Percentiles rank a stretch among this genome's conserved stretches.
These are phyloP conservation scores for Carassius carassius DNA, from an alignment of 2,113 vertebrate genomes.

Conservation along the genomic window DNA sequence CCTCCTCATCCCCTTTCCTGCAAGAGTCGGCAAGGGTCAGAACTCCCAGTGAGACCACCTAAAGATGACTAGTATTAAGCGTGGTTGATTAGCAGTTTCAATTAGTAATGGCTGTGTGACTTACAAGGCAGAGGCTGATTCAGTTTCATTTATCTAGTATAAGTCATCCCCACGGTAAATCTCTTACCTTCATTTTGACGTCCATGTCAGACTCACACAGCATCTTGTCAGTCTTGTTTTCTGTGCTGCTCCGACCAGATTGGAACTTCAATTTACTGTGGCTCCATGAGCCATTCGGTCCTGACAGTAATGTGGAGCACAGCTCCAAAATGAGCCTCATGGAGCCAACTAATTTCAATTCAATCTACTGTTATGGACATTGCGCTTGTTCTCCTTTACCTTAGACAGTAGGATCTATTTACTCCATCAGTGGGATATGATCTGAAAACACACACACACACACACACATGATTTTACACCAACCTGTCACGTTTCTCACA, in stretches of 20 bases:
- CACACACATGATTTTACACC: neutral
- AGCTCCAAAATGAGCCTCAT: constrained; percentile 12
- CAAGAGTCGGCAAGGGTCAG: neutral
- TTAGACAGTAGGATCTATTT: constrained; percentile 34
- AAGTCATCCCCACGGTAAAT: neutral
- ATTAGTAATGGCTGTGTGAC: constrained; percentile 10
- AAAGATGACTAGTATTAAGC: neutral
- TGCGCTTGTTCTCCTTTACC: constrained; percentile 24
- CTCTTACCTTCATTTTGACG: neutral
- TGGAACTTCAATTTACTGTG: constrained; percentile 25
- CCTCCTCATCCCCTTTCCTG: neutral
- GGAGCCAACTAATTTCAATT: constrained; percentile 36
- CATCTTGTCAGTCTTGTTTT: constrained; percentile 29
- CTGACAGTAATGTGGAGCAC: constrained; percentile 10
- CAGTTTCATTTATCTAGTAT: constrained; percentile 24
- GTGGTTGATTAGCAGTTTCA: constrained; percentile 26
- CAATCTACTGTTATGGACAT: constrained; percentile 22
- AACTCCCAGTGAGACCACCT: neutral
- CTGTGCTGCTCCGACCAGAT: constrained; percentile 2
- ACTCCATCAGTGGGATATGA: constrained; percentile 22
- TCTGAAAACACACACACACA: constrained; percentile 18
- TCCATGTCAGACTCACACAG: neutral
- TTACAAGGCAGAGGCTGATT: constrained; percentile 13
- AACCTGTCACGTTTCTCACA: constrained; percentile 22
- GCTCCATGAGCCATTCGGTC: constrained; percentile 6